phyloP scores from a whole-genome alignment of 2,113 vertebrate species.

The Tautogolabrus adspersus region DNA sequence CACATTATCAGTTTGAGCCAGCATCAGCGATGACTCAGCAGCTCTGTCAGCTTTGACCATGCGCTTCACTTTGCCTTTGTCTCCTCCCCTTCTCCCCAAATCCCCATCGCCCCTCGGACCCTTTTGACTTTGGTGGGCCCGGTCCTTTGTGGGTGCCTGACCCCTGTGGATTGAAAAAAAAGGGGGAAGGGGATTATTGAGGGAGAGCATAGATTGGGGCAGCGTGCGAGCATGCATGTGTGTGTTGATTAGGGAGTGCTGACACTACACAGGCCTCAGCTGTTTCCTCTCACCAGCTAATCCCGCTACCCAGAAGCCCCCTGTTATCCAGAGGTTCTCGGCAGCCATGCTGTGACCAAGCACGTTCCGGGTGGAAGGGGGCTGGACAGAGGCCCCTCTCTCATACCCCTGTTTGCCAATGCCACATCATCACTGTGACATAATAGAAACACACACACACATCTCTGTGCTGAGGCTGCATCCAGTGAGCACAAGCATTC shows the following conservation, averaged over 20 bases:
- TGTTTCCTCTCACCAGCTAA: conserved; percentile 81
- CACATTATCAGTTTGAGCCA: conserved; percentile 33
- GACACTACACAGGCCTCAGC: conserved; percentile 79
- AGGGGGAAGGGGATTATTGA: conserved; percentile 63
- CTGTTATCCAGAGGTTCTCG: conserved; percentile 65
- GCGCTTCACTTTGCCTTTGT: conserved; percentile 73
- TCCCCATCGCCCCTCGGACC: conserved; percentile 26
- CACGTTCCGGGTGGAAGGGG: conserved; percentile 52
- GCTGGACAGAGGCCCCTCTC: conserved; percentile 40
- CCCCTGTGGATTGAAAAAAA: conserved; percentile 60
- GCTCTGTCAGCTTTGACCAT: conserved; percentile 66
- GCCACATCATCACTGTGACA: conserved; percentile 78
- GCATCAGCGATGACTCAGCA: conserved; percentile 77
- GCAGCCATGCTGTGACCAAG: conserved; percentile 63
- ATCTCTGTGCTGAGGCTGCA: conserved; percentile 13
- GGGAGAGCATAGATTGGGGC: conserved; percentile 37
- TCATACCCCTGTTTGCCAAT: conserved; percentile 34
- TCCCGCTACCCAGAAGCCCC: conserved; percentile 72
- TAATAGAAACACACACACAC: conserved; percentile 61
- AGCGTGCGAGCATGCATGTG: conserved; percentile 39
- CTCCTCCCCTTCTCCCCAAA: conserved; percentile 7
- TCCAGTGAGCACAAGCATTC: conserved; percentile 39
- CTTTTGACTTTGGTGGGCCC: conserved; percentile 71
- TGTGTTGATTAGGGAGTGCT: conserved; percentile 77
- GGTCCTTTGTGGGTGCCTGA: conserved; percentile 72